A percentile compares a stretch with the other conserved stretches of the same genome.
phyloP scores from a whole-genome alignment of 2,888 invertebrate genomes.

The Pollenia amentaria region DNA sequence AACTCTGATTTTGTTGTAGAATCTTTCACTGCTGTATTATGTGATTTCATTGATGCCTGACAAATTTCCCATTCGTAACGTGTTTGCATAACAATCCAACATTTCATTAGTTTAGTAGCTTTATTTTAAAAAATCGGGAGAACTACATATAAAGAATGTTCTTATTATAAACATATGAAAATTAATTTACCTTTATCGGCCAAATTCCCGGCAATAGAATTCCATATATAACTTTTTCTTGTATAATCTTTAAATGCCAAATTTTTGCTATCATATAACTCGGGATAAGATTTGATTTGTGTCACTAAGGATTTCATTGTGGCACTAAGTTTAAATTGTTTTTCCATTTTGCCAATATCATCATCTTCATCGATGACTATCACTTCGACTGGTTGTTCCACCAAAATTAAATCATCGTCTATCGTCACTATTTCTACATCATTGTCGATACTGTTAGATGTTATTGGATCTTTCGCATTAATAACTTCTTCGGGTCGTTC shows the following conservation, averaged over 20 bases:
- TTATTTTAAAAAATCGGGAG: neutral
- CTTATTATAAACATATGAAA: neutral
- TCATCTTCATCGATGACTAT: conserved; percentile 78
- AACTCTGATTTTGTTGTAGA: conserved; percentile 63
- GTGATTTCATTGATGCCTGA: neutral
- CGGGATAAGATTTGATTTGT: conserved; percentile 77
- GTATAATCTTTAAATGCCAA: conserved; percentile 75
- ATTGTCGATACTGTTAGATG: neutral
- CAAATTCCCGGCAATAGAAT: conserved; percentile 79
- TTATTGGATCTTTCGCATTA: neutral
- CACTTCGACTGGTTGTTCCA: conserved; percentile 71
- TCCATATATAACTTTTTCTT: conserved; percentile 80
- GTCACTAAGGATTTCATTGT: conserved; percentile 75
- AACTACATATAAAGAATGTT: neutral
- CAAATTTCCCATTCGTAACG: conserved; percentile 81
- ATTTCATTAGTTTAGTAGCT: conserved; percentile 81
- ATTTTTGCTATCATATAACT: conserved; percentile 77
- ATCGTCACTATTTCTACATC: neutral
- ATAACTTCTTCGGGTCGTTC: neutral
- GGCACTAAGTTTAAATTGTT: conserved; percentile 34
- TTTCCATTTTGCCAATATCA: conserved; percentile 43
- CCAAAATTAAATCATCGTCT: conserved; percentile 73
- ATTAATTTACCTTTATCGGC: conserved; percentile 77
- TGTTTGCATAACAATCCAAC: conserved; percentile 79
- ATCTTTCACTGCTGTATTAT: neutral